phyloP scores from a whole-genome alignment of 2,113 vertebrate species.

The human region DNA sequence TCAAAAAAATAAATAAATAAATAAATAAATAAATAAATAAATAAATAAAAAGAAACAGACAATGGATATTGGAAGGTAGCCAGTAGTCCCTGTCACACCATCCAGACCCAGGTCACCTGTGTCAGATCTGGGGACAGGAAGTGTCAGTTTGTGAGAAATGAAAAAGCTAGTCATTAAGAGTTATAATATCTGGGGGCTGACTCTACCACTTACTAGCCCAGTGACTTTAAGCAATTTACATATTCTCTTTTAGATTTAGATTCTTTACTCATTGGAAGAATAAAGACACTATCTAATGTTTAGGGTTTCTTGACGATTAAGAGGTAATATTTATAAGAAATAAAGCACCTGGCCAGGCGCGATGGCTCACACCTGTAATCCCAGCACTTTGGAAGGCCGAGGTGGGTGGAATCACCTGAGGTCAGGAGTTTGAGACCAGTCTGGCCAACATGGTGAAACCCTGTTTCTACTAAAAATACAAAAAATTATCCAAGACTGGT shows the following conservation, averaged over 20 bases:
- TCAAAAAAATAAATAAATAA: no score
- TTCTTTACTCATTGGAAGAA: neutral
- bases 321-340: neutral
- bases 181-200: neutral
- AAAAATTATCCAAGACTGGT: no score
- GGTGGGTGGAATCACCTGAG: no score
- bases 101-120: neutral
- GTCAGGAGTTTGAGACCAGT: no score
- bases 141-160: neutral
- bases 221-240: neutral
- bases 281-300: neutral
- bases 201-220: neutral
- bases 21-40: no score
- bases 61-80: neutral
- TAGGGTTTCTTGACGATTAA: neutral
- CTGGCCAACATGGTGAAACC: no score
- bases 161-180: neutral
- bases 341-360: neutral
- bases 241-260: neutral
- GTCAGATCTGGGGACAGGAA: neutral
- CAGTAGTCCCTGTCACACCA: neutral
- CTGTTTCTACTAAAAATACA: no score
- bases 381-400: no score
- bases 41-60: neutral
- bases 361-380: no score